These are phyloP conservation scores for Autographa pulchrina DNA, from an alignment of 2,888 invertebrate genomes.

Conservation along the genomic window DNA sequence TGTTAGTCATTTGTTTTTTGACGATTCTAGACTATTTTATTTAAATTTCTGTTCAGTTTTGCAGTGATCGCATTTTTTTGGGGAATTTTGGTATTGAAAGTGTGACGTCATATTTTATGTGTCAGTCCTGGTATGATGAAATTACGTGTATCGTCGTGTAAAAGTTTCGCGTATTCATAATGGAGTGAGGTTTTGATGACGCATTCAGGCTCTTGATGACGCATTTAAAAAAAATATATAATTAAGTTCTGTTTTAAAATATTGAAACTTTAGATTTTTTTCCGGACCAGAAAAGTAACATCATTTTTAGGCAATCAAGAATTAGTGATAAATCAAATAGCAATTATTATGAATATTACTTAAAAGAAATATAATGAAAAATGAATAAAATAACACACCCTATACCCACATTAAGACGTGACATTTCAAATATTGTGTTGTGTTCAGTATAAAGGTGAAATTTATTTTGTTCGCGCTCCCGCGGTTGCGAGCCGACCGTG, in stretches of 20 bases:
- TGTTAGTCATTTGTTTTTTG: conserved; percentile 63
- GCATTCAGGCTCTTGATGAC: background rate
- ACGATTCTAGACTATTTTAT: conserved; percentile 56
- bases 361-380: background rate
- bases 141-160: too few species aligned
- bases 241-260: too few species aligned
- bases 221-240: too few species aligned
- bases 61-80: conserved; percentile 25
- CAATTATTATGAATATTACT: too few species aligned
- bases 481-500: conserved; percentile 71
- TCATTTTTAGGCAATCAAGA: too few species aligned
- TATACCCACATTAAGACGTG: conserved; percentile 61
- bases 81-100: conserved; percentile 14
- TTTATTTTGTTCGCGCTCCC: conserved; percentile 72
- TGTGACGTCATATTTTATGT: conserved; percentile 34
- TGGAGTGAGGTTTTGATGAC: background rate
- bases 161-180: too few species aligned
- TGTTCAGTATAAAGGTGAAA: conserved; percentile 67
- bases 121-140: background rate
- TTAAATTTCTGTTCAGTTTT: conserved; percentile 45
- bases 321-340: too few species aligned
- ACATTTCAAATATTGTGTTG: conserved; percentile 77
- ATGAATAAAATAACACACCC: conserved; percentile 46
- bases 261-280: too few species aligned
- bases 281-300: too few species aligned